Percentiles rank a stretch among this genome's conserved stretches.
phyloP scores from a whole-genome alignment of 2,888 invertebrate species.

The Ernsta delagoae region DNA sequence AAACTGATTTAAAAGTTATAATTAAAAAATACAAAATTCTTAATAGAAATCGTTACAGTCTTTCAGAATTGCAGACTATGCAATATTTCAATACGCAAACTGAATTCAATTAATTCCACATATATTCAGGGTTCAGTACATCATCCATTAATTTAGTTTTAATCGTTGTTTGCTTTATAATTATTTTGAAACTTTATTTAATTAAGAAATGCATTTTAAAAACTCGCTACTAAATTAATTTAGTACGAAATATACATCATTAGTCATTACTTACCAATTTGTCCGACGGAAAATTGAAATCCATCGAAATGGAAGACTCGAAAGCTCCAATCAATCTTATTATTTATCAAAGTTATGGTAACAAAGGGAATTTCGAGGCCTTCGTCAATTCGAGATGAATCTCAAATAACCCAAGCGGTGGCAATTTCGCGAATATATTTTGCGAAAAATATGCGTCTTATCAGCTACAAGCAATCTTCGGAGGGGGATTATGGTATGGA shows the following conservation, averaged over 20 bases:
- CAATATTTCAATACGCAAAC: too few relatives aligned
- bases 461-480: conserved; percentile 47
- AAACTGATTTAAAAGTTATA: too few relatives aligned
- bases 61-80: too few relatives aligned
- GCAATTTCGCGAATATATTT: conserved; percentile 23
- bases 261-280: conserved; percentile 15
- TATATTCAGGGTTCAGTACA: too few relatives aligned
- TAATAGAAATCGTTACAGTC: too few relatives aligned
- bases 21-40: too few relatives aligned
- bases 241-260: too few relatives aligned
- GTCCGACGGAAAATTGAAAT: conserved; percentile 14
- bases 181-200: too few relatives aligned
- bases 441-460: conserved; percentile 41
- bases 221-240: background rate
- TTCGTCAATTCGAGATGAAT: conserved; percentile 15
- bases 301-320: conserved; percentile 6
- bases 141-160: too few relatives aligned
- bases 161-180: too few relatives aligned
- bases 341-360: conserved; percentile 31
- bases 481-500: conserved; percentile 45
- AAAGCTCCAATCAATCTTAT: conserved; percentile 26
- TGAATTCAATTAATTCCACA: too few relatives aligned
- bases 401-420: conserved; percentile 6
- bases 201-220: background rate
- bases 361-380: conserved; percentile 13